Evolutionary conservation across 2,113 vertebrate genomes (phyloP), one percentile per base, ranked within the genome.

Genomic region (Petrocephalus microphthalmus): DNA sequence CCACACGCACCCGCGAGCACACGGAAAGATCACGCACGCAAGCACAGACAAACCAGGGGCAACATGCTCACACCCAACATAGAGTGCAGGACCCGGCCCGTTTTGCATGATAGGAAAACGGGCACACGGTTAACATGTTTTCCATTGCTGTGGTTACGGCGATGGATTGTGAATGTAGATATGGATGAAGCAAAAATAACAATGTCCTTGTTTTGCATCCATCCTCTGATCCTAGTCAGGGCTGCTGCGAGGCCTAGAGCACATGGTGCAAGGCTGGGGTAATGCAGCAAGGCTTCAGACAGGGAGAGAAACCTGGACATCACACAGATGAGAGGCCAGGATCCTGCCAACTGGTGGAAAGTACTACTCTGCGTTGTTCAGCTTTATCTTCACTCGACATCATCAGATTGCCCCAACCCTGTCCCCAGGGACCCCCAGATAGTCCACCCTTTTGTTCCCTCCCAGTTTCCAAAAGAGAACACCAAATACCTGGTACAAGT

Each of bases 1-100:
- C 78, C 47, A 87, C 89, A 91, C 88, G 84, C 56, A 25, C 54
- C 84, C 54, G 51, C 90, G 93, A 89, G 89, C 90, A 92, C 54
- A 78, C 74, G 84, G 0, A 37, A 13, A 53, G n/a, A 49, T 29
- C 25, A 52, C n/a, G 13, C 87, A 54, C 5, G 25, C 29, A 1
- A 82, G 57, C 52, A 88, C 89, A 91, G 37, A 90, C 85, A 85
- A 53, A 53, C 84, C 51, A 60, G 8, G 33, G 51, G 60, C 22
- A 8, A 42, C 4, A 89, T 87, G 57, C 74, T 88, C 89, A 84
- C 52, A 82, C 37, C 57, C 60, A 78, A 89, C 42, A 15, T 15
- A 19, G 8, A 82, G 19, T 0, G 10, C 33, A 45, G 42, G 15
- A 82, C 29, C 42, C 45, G 10, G 17, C 42, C 22, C 11, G 17